These are phyloP conservation scores for Polyommatus iphigenia DNA, from an alignment of 2,888 invertebrate genomes.

Conservation along the genomic window DNA sequence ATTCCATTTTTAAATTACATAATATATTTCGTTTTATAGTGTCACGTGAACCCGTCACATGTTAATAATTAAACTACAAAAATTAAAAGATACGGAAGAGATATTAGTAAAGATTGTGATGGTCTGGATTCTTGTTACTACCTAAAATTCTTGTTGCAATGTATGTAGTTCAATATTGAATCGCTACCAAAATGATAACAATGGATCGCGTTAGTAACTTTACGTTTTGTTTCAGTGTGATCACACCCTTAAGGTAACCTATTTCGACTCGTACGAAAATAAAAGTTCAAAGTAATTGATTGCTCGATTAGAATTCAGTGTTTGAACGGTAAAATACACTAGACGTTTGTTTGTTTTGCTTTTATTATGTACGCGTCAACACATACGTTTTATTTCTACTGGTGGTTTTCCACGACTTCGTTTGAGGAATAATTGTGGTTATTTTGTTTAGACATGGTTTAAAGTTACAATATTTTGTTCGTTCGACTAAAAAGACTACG, in stretches of 20 bases:
- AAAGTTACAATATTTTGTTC: background rate
- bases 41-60: too few relatives aligned
- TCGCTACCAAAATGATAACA: background rate
- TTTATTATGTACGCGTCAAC: conserved; percentile 10
- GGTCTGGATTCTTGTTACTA: too few relatives aligned
- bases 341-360: conserved; percentile 14
- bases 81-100: too few relatives aligned
- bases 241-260: background rate
- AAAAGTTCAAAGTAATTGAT: conserved; percentile 25
- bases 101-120: too few relatives aligned
- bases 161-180: too few relatives aligned
- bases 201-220: background rate
- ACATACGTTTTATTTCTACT: background rate
- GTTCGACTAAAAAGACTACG: too few relatives aligned
- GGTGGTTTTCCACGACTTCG: background rate
- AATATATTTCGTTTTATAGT: too few relatives aligned
- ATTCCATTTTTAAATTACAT: too few relatives aligned
- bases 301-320: conserved; percentile 25
- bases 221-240: background rate
- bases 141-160: too few relatives aligned
- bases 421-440: background rate
- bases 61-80: too few relatives aligned
- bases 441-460: background rate
- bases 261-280: background rate
- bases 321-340: conserved; percentile 27